Conservation (phyloP, 2,113 vertebrate genomes). For the Bufo bufo region DNA sequence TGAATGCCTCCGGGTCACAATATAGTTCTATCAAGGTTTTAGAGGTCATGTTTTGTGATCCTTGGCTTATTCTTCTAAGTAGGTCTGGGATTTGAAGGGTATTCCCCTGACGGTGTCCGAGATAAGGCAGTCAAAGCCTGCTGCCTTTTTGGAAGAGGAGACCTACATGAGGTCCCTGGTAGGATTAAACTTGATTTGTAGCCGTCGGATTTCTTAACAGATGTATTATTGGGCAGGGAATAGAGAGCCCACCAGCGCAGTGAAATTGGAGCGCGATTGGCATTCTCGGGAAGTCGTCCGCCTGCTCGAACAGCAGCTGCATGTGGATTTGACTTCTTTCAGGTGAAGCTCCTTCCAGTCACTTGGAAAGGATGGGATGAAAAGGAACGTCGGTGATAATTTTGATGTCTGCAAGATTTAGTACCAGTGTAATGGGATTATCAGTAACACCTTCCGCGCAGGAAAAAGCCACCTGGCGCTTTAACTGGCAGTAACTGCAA, state of each 20-base stretch:
- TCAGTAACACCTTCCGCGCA: conserved; percentile 92
- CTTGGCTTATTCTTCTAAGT: conserved; percentile 90
- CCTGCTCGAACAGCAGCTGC: conserved; percentile 87
- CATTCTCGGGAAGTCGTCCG: conserved; percentile 81
- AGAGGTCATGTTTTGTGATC: conserved; percentile 91
- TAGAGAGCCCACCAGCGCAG: conserved; percentile 87
- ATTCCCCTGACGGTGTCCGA: conserved; percentile 83
- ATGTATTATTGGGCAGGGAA: conserved; percentile 95
- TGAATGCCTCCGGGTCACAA: conserved; percentile 91
- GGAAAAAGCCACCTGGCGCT: conserved; percentile 94
- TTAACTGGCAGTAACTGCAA: conserved; percentile 90
- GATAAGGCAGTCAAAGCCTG: conserved; percentile 78
- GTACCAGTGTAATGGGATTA: conserved; percentile 96
- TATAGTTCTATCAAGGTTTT: conserved; percentile 93
- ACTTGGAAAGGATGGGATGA: conserved; percentile 90
- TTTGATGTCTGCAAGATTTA: conserved; percentile 92
- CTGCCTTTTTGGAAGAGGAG: conserved; percentile 84
- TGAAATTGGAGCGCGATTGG: conserved; percentile 89
- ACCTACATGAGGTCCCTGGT: conserved; percentile 91
- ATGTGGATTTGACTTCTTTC: conserved; percentile 89
- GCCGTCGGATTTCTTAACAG: conserved; percentile 92
- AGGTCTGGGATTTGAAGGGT: conserved; percentile 88
- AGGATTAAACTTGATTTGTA: conserved; percentile 96
- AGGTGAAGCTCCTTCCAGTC: conserved; percentile 91
- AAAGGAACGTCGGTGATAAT: conserved; percentile 84